Percentiles rank a stretch among this genome's conserved stretches.
These are phyloP conservation scores for Drosophila ficusphila DNA, from an alignment of 1,140 invertebrate species.

Conservation along the genomic window DNA sequence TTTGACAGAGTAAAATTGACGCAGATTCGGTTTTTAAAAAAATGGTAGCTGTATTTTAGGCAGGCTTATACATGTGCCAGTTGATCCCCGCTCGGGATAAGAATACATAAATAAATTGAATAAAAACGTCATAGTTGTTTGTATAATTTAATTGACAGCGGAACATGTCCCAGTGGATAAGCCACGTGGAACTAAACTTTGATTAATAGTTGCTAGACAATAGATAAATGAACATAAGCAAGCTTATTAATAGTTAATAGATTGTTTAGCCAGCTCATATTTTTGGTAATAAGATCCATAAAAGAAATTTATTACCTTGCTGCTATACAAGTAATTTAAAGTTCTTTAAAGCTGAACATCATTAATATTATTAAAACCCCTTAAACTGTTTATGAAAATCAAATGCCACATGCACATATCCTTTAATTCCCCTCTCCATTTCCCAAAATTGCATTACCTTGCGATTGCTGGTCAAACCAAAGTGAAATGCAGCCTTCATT, in stretches of 20 bases:
- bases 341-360: background rate
- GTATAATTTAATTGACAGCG: background rate
- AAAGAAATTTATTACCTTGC: background rate
- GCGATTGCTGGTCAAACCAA: background rate
- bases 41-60: too few species aligned
- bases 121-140: too few species aligned
- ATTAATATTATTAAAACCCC: background rate
- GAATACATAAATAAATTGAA: too few species aligned
- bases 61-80: too few species aligned
- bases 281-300: background rate
- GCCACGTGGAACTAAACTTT: background rate
- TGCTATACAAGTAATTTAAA: background rate
- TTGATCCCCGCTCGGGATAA: too few species aligned
- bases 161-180: background rate
- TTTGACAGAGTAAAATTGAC: background rate
- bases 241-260: background rate
- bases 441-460: constrained; percentile 2
- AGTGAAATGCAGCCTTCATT: constrained; percentile 18
- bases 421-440: background rate
- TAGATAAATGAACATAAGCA: background rate
- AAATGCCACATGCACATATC: background rate
- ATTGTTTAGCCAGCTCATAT: background rate
- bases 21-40: background rate
- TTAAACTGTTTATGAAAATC: background rate
- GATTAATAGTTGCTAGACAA: background rate